Evolutionary conservation across 2,888 invertebrate genomes (phyloP), one percentile per base, ranked within the genome.

Genomic region (Leucophenga maculata): DNA sequence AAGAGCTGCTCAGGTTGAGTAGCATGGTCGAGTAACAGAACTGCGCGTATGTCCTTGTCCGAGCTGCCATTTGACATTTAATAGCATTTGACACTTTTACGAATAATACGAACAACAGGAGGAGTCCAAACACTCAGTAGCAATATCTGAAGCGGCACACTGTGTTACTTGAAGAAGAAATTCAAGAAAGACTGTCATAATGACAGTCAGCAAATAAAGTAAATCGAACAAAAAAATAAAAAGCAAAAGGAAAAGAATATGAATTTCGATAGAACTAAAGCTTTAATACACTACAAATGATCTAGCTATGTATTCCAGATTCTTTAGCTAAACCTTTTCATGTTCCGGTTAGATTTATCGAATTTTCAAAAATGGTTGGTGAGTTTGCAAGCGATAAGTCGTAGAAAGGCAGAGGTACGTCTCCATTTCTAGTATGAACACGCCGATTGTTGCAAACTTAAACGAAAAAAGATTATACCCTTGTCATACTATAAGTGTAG

Each of bases 81-180:
- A 82, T 82, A 79, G 74, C 77, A 75, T 76, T 81, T 81, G 81
- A 81, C 81, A 77, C 81, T 77, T 72, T 71, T 66, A 31, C 68
- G 74, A 71, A 68, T 31, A 77, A 6, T 3, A 13, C 14, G 14
- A 31, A 31, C 57, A 31, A 57, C 26, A 6, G 6, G 1, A 13
- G 57, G 18, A 31, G 22, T 20, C 13, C 6, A 6, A 0, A 57
- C 22, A 26, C 26, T 20, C 16, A 18, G 16, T n/a, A 31, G 11
- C 2, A 48, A 65, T 14, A 50, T 32, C 6, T 18, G 22, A 26
- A 26, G 26, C 26, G 26, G 26, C 26, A 26, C 26, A 26, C 26
- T 26, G 26, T 26, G 26, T 26, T 26, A 26, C 26, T 26, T 26
- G 26, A 59, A 67, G 44, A 65, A 18, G 60, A 31, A 50, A 60